Conservation (phyloP, 35 echinoderm and acorn worm species). For the Anneissia japonica region DNA sequence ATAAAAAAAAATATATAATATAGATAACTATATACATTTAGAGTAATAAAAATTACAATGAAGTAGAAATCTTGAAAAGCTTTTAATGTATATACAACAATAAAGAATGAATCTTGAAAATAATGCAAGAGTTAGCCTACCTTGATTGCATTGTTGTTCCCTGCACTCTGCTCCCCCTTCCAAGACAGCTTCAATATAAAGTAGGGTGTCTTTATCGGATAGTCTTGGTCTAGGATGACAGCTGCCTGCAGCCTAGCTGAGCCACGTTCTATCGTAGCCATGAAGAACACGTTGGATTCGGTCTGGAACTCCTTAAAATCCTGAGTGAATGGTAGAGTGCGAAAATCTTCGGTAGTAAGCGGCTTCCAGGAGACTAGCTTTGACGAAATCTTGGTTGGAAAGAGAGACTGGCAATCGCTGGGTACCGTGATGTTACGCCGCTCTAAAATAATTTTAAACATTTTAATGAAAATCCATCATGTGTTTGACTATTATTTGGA, state of each 20-base stretch:
- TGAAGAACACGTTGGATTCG: slow-evolving; percentile 38
- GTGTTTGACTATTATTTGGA: too few species aligned
- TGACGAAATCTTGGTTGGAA: slow-evolving; percentile 78
- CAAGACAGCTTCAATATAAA: slow-evolving; percentile 60
- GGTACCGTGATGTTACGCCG: slow-evolving; percentile 53
- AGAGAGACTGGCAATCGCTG: slow-evolving; percentile 36
- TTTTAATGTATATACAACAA: too few species aligned
- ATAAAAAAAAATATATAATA: too few species aligned
- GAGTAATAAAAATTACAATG: too few species aligned
- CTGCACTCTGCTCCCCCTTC: slow-evolving; percentile 46
- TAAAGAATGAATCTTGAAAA: too few species aligned
- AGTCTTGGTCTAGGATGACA: slow-evolving; percentile 58
- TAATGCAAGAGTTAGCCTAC: slow-evolving; percentile 38
- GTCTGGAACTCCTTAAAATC: background rate
- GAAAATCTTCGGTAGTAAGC: slow-evolving; percentile 46
- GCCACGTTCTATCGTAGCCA: slow-evolving; percentile 15
- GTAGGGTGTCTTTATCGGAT: slow-evolving; percentile 59
- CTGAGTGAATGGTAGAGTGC: slow-evolving; percentile 15
- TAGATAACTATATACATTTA: too few species aligned
- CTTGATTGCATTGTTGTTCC: slow-evolving; percentile 67
- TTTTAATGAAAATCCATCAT: background rate
- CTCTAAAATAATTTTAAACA: slow-evolving; percentile 7
- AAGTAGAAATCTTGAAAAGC: too few species aligned
- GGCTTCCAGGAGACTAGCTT: slow-evolving; percentile 63
- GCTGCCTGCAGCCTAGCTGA: slow-evolving; percentile 75